phyloP scores from a whole-genome alignment of 2,797 vertebrate species.

The Oreortyx pictus region DNA sequence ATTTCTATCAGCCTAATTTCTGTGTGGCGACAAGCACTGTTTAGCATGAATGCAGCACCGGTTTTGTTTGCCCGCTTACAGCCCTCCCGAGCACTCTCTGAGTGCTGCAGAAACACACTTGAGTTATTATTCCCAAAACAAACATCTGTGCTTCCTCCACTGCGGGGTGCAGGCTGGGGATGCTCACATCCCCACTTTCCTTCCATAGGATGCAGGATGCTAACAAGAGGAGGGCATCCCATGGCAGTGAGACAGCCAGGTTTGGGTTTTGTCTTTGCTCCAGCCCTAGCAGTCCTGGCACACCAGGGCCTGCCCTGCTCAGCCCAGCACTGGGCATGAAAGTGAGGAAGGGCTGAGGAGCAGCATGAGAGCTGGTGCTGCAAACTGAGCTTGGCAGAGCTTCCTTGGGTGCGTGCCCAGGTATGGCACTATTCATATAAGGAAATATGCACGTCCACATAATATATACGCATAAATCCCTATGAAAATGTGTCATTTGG shows the following conservation, averaged over 20 bases:
- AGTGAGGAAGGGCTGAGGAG: too few relatives aligned
- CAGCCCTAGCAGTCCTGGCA: neutral
- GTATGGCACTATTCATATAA: neutral
- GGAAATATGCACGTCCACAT: rapidly evolving
- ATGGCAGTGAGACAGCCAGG: neutral
- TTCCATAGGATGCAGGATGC: neutral
- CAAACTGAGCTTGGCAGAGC: too few relatives aligned
- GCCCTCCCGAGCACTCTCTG: neutral
- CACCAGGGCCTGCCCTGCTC: too few relatives aligned
- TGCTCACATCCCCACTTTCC: too few relatives aligned
- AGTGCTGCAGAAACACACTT: neutral
- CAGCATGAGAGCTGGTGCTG: too few relatives aligned
- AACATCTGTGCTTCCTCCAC: neutral
- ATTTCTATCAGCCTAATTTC: neutral
- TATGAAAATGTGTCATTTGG: neutral
- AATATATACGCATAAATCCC: rapidly evolving
- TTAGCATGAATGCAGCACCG: neutral
- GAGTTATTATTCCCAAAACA: neutral
- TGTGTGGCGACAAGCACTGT: neutral
- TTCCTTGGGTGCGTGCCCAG: too few relatives aligned
- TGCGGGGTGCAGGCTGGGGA: neutral
- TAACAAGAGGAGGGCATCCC: rapidly evolving
- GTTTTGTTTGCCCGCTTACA: neutral
- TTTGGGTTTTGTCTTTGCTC: neutral
- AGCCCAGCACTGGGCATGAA: too few relatives aligned